Conservation (phyloP, 2,888 invertebrate species). For the Dasypogon diadema region DNA sequence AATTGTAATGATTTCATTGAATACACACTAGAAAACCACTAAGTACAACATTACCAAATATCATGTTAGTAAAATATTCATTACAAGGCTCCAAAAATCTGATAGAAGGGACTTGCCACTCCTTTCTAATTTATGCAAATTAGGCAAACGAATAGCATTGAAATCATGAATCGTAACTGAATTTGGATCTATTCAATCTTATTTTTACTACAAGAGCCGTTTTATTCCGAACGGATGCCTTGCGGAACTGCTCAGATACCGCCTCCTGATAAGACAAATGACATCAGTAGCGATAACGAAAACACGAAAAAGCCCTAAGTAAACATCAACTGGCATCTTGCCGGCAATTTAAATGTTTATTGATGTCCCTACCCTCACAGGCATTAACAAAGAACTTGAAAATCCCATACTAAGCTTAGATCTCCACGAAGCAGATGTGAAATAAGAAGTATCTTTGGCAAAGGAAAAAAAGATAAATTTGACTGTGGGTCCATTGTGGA, state of each 20-base stretch:
- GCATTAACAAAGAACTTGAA: neutral
- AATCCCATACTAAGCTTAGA: neutral
- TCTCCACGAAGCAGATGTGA: neutral
- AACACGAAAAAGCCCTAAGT: neutral
- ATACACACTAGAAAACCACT: too few species aligned
- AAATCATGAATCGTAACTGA: conserved; percentile 10
- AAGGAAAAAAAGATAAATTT: neutral
- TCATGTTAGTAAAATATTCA: too few species aligned
- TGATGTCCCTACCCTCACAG: neutral
- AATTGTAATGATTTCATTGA: too few species aligned
- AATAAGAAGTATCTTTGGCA: neutral
- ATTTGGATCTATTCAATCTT: neutral
- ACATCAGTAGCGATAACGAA: conserved; percentile 12
- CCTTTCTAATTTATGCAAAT: too few species aligned
- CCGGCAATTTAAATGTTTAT: conserved; percentile 14
- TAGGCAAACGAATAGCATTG: too few species aligned
- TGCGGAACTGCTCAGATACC: neutral
- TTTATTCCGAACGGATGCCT: neutral
- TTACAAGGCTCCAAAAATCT: too few species aligned
- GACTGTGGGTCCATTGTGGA: neutral
- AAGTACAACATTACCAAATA: too few species aligned
- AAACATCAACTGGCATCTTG: conserved; percentile 11
- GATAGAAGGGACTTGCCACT: too few species aligned
- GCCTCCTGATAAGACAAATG: conserved; percentile 5
- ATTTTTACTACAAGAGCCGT: neutral